These are phyloP conservation scores for Sciurus vulgaris DNA, from an alignment of 2,797 vertebrate species.

Conservation along the genomic window DNA sequence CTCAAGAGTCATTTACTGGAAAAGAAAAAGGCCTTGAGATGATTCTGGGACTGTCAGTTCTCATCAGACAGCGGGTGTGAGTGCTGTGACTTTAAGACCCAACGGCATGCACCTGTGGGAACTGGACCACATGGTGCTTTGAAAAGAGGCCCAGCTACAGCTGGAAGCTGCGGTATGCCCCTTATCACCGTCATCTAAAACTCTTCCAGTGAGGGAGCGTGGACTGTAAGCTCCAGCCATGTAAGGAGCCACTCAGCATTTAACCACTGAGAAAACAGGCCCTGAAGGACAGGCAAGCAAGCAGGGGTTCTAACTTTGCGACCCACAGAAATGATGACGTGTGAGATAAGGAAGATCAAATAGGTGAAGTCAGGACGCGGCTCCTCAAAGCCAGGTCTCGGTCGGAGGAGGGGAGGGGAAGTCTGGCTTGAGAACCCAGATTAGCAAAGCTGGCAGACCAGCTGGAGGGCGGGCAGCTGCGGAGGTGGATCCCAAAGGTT, in stretches of 20 bases:
- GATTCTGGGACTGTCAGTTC: background rate
- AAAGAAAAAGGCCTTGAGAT: conserved; percentile 1
- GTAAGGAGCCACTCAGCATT: background rate
- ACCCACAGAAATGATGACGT: background rate
- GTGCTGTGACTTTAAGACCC: background rate
- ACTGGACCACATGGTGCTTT: background rate
- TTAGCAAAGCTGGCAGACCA: background rate
- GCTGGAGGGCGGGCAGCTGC: background rate
- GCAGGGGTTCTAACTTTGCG: background rate
- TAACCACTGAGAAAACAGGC: conserved; percentile 6
- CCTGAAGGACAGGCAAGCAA: background rate
- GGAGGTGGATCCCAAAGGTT: background rate
- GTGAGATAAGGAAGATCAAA: conserved; percentile 22
- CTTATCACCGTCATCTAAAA: background rate
- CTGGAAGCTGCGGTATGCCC: background rate
- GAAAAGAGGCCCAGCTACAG: background rate
- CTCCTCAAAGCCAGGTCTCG: background rate
- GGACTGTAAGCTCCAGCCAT: background rate
- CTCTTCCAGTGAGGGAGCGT: background rate
- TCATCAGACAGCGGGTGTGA: background rate
- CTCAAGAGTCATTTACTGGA: conserved; percentile 25
- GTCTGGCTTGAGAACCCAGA: background rate
- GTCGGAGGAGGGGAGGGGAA: background rate
- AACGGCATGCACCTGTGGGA: background rate
- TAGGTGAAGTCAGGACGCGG: background rate